Percentiles rank a stretch among this genome's conserved stretches.
These are phyloP conservation scores for Carassius auratus DNA, from an alignment of 2,113 vertebrate genomes.

Conservation along the genomic window DNA sequence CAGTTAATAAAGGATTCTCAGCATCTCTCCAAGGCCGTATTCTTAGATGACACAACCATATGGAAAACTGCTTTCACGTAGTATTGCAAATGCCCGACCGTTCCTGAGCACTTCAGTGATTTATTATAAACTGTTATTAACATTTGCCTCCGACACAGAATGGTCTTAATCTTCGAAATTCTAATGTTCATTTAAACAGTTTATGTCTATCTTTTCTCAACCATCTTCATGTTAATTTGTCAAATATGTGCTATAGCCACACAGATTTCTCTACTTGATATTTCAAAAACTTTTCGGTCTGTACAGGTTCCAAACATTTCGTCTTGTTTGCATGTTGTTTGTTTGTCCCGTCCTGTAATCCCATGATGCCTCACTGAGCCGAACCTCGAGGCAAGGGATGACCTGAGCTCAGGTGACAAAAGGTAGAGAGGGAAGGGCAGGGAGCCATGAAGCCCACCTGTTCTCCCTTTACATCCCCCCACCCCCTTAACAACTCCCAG, in stretches of 20 bases:
- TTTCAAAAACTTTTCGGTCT: not conserved
- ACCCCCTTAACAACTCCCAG: constrained; percentile 21
- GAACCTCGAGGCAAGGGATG: constrained; percentile 43
- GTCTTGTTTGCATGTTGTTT: constrained; percentile 5
- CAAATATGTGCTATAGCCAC: not conserved
- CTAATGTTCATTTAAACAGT: not conserved
- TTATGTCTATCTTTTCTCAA: not conserved
- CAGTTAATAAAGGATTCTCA: constrained; percentile 42
- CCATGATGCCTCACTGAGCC: constrained; percentile 41
- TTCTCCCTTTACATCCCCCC: constrained; percentile 39
- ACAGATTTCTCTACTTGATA: not conserved
- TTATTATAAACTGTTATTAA: constrained; percentile 46
- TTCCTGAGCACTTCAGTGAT: constrained; percentile 41
- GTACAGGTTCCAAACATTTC: constrained; percentile 4
- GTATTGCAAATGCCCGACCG: constrained; percentile 31
- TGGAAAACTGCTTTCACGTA: constrained; percentile 48
- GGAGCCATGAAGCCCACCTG: constrained; percentile 51
- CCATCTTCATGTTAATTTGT: not conserved
- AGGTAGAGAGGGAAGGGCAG: constrained; percentile 48
- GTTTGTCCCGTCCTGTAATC: constrained; percentile 33
- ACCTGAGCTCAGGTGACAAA: constrained; percentile 53
- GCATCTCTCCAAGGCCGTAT: constrained; percentile 36
- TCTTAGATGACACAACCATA: constrained; percentile 46
- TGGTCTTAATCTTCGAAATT: constrained; percentile 31
- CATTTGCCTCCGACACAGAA: not conserved